A percentile compares a stretch with the other conserved stretches of the same genome.
These are phyloP conservation scores for Tricholauxania praeusta DNA, from an alignment of 2,888 invertebrate species.

Conservation along the genomic window DNA sequence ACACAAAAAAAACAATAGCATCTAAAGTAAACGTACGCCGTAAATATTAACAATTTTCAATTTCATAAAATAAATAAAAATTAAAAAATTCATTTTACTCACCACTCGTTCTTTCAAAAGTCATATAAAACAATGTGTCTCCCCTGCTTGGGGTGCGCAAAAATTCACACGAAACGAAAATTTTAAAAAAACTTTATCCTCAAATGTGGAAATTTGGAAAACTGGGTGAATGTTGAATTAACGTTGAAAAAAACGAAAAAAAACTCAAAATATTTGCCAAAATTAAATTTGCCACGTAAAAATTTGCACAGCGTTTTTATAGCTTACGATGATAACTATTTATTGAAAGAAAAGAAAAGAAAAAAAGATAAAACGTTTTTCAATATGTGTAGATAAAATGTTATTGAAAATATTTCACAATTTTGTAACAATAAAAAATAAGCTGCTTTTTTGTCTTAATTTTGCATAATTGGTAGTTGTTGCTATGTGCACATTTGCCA, in stretches of 20 bases:
- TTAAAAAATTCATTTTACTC: constrained; percentile 65
- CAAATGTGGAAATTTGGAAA: constrained; percentile 21
- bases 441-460: no score
- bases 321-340: constrained; percentile 23
- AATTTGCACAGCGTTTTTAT: constrained; percentile 28
- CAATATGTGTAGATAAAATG: no score
- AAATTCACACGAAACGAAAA: constrained; percentile 60
- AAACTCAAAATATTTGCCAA: constrained; percentile 30
- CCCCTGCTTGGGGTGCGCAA: constrained; percentile 66
- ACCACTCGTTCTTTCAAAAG: constrained; percentile 95
- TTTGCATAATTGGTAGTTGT: no score
- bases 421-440: neutral
- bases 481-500: no score
- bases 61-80: neutral
- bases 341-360: constrained; percentile 3
- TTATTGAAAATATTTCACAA: neutral
- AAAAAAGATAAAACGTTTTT: constrained; percentile 13
- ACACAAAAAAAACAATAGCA: no score
- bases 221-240: constrained; percentile 12
- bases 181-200: constrained; percentile 34
- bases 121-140: constrained; percentile 85
- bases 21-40: no score
- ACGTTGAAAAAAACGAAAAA: constrained; percentile 28
- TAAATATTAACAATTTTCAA: no score
- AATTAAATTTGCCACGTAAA: constrained; percentile 33